Evolutionary conservation across 1,140 invertebrate genomes (phyloP).

Genomic region (Popillia japonica): DNA sequence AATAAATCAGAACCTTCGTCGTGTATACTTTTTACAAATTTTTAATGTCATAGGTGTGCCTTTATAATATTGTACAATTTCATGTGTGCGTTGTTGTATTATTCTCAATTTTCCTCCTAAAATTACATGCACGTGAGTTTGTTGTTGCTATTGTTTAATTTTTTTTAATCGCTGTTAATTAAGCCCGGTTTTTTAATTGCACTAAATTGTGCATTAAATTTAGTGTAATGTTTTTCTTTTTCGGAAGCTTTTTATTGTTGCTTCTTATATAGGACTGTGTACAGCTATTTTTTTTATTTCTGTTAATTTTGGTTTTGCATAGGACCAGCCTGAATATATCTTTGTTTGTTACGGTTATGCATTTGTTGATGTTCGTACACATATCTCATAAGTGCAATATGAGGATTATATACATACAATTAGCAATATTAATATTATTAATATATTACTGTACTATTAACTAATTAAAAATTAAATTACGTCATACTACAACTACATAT

Average conservation of each 20-base stretch:
- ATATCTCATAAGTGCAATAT: conserved; percentile 48
- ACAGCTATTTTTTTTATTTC: background rate
- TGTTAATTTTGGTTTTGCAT: background rate
- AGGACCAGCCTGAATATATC: background rate
- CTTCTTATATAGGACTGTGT: too few relatives aligned
- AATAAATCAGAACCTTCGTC: background rate
- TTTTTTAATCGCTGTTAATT: too few relatives aligned
- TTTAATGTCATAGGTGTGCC: conserved; percentile 54
- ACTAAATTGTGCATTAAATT: too few relatives aligned
- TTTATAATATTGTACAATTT: conserved; percentile 57
- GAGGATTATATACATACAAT: conserved; percentile 15
- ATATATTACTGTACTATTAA: background rate
- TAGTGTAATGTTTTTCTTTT: too few relatives aligned
- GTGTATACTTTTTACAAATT: background rate
- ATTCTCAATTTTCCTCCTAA: too few relatives aligned
- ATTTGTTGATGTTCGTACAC: conserved; percentile 42
- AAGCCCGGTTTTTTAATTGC: too few relatives aligned
- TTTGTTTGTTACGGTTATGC: conserved; percentile 16
- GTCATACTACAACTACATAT: background rate
- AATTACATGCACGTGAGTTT: too few relatives aligned
- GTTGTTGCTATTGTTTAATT: too few relatives aligned
- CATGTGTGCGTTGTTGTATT: conserved; percentile 42
- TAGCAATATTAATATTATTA: conserved; percentile 38
- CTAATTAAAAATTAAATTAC: conserved; percentile 3
- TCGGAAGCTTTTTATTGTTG: too few relatives aligned